phyloP scores from a whole-genome alignment of 2,888 invertebrate species.

The Idaea biselata region DNA sequence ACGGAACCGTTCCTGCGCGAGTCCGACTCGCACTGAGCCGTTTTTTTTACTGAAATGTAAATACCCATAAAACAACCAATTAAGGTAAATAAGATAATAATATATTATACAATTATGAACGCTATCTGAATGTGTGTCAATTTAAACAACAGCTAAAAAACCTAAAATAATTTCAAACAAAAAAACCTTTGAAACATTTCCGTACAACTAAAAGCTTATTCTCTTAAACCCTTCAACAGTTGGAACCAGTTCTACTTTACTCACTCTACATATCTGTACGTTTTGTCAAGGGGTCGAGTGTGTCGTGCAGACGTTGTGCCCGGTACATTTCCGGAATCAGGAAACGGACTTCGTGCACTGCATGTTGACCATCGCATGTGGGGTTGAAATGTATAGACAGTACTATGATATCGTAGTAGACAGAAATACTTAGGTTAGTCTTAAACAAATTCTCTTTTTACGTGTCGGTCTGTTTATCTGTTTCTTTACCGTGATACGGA shows the following conservation, averaged over 20 bases:
- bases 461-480: too few relatives aligned
- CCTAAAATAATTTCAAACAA: background rate
- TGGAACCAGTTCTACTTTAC: background rate
- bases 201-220: background rate
- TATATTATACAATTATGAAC: too few relatives aligned
- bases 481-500: too few relatives aligned
- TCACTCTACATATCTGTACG: background rate
- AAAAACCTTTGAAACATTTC: background rate
- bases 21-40: too few relatives aligned
- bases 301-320: background rate
- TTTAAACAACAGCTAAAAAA: background rate
- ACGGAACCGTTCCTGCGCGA: too few relatives aligned
- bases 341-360: background rate
- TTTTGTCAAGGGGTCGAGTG: background rate
- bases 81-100: too few relatives aligned
- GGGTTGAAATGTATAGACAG: background rate
- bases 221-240: background rate
- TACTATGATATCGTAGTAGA: too few relatives aligned
- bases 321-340: background rate
- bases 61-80: too few relatives aligned
- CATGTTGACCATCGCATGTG: background rate
- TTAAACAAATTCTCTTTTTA: too few relatives aligned
- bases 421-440: too few relatives aligned
- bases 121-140: too few relatives aligned
- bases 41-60: too few relatives aligned